Evolutionary conservation across 2,113 vertebrate genomes (phyloP).

Genomic region (Petrocephalus microphthalmus): DNA sequence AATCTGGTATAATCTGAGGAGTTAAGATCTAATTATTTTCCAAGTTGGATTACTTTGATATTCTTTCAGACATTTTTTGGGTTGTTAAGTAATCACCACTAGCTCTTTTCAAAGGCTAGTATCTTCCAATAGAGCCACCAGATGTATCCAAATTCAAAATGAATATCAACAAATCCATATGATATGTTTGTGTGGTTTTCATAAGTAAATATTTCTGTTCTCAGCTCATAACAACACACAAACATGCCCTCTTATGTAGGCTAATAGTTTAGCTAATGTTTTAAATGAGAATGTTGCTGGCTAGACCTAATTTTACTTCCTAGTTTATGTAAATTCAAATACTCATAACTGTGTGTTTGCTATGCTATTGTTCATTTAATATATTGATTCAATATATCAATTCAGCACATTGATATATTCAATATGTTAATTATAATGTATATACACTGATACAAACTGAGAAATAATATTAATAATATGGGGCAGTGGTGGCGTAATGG

Average conservation of each 20-base stretch:
- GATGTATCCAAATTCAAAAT: slow-evolving; percentile 13
- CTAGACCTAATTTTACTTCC: neutral
- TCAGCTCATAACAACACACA: neutral
- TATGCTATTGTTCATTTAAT: neutral
- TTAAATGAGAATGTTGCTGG: neutral
- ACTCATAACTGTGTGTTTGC: neutral
- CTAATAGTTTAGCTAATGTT: slow-evolving; percentile 3
- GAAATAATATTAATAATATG: too few species aligned
- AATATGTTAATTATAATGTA: neutral
- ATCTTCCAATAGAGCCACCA: neutral
- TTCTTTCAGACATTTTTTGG: neutral
- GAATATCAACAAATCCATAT: neutral
- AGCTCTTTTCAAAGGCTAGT: neutral
- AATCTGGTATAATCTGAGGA: neutral
- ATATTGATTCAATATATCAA: neutral
- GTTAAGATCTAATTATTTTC: neutral
- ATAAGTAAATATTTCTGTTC: slow-evolving; percentile 9
- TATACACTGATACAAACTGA: neutral
- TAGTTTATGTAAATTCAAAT: neutral
- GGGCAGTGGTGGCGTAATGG: too few species aligned
- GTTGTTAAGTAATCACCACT: neutral
- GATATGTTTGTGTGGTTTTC: neutral
- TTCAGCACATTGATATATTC: neutral
- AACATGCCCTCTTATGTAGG: neutral
- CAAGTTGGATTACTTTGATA: neutral